phyloP scores from a whole-genome alignment of 2,797 vertebrate species.

The Clarias platycephalus region DNA sequence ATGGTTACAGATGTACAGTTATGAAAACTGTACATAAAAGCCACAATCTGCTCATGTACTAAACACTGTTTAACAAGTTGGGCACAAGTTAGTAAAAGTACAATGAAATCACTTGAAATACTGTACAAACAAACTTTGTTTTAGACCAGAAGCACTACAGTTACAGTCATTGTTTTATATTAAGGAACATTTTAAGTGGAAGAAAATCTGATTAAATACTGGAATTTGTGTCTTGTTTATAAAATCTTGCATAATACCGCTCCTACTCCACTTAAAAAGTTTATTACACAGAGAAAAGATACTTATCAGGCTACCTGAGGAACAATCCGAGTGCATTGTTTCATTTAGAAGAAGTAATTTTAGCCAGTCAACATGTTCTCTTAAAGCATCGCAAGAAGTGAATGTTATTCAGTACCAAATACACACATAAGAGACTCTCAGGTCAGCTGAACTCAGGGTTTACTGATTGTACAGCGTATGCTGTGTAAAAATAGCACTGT shows the following conservation, averaged over 20 bases:
- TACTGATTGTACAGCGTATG: neutral
- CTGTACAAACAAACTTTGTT: constrained; percentile 9
- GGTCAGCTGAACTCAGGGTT: neutral
- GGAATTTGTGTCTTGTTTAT: constrained; percentile 20
- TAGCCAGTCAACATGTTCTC: neutral
- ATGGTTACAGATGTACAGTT: neutral
- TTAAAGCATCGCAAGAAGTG: neutral
- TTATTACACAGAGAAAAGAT: constrained; percentile 17
- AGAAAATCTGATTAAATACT: constrained; percentile 2
- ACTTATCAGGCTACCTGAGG: neutral
- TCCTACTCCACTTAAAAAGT: constrained; percentile 7
- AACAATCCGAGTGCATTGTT: neutral
- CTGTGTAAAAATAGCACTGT: neutral
- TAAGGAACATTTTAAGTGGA: constrained; percentile 4
- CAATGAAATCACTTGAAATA: constrained; percentile 9
- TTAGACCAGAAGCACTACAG: neutral
- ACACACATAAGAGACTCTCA: neutral
- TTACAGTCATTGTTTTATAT: constrained; percentile 20
- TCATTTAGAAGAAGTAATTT: neutral
- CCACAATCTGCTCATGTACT: neutral
- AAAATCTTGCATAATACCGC: constrained; percentile 25
- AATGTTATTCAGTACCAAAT: neutral
- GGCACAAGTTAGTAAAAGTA: constrained; percentile 2
- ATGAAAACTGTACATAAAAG: neutral
- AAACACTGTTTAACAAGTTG: neutral